Conservation (phyloP, 2,797 vertebrate species). For the Strix occidentalis region DNA sequence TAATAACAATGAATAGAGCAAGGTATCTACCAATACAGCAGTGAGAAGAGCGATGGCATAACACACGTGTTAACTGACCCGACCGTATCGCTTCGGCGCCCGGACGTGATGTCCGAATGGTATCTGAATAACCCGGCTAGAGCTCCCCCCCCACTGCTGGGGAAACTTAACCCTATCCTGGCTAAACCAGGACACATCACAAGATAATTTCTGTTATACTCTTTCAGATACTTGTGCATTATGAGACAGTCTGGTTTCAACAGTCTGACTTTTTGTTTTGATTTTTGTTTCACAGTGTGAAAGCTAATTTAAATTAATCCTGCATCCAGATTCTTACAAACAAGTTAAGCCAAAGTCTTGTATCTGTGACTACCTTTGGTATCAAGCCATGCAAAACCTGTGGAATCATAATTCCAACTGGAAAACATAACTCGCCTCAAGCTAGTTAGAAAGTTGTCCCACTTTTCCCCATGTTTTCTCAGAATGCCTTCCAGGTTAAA, state of each 20-base stretch:
- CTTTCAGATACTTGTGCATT: not conserved
- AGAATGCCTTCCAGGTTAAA: not conserved
- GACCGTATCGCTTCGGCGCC: too few species aligned
- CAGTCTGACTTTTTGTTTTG: not conserved
- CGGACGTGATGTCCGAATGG: too few species aligned
- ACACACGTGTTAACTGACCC: too few species aligned
- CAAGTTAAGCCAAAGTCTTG: not conserved
- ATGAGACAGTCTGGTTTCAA: not conserved
- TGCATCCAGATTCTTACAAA: not conserved
- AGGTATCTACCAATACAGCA: too few species aligned
- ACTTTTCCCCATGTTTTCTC: not conserved
- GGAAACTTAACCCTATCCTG: too few species aligned
- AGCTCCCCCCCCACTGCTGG: too few species aligned
- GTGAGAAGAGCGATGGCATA: too few species aligned
- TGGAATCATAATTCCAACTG: not conserved
- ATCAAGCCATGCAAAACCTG: not conserved
- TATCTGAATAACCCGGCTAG: too few species aligned
- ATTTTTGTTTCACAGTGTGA: not conserved
- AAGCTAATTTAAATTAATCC: not conserved
- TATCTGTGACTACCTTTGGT: not conserved
- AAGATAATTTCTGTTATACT: not conserved
- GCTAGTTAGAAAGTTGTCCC: not conserved
- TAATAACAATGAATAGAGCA: too few species aligned
- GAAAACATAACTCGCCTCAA: not conserved
- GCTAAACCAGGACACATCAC: not conserved